These are phyloP conservation scores for Ephydatia muelleri DNA, from an alignment of 37 sponge, comb jelly and placozoan species.

Conservation along the genomic window DNA sequence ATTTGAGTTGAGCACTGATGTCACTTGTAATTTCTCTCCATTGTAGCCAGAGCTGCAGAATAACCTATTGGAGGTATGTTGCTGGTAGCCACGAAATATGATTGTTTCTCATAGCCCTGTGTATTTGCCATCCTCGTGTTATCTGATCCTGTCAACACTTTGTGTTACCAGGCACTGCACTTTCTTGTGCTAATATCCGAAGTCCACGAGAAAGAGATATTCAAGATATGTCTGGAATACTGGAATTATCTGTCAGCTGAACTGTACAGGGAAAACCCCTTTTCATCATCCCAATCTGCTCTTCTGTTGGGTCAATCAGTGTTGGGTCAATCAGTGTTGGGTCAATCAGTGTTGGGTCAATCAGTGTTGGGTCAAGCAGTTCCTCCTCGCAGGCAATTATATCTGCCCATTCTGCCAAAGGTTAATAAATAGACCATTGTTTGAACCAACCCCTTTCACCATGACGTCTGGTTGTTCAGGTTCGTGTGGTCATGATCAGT, in stretches of 20 bases:
- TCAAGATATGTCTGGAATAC: slow-evolving; percentile 99
- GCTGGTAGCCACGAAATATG: not conserved
- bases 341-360: no score
- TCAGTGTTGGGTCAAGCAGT: slow-evolving; percentile 22
- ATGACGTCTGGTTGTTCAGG: slow-evolving; percentile 29
- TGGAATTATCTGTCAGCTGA: slow-evolving; percentile 95
- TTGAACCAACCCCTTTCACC: not conserved
- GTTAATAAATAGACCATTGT: not conserved
- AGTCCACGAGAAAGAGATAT: slow-evolving; percentile 98
- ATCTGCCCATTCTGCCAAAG: slow-evolving; percentile 75
- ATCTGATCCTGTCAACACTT: no score
- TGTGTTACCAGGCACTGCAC: slow-evolving; percentile 86
- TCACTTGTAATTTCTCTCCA: not conserved
- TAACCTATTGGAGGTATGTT: slow-evolving; percentile 51
- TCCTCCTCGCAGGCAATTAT: slow-evolving; percentile 87
- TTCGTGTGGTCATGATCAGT: slow-evolving; percentile 93
- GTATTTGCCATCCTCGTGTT: not conserved
- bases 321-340: no score
- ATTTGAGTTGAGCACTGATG: not conserved
- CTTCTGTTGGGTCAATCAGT: slow-evolving; percentile 37
- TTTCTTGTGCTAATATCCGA: slow-evolving; percentile 95
- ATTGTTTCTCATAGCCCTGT: not conserved
- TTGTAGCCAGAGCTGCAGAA: slow-evolving; percentile 55
- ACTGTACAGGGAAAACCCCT: slow-evolving; percentile 90
- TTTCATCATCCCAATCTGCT: slow-evolving; percentile 55